Conservation (phyloP, 2,113 vertebrate genomes). For the Sapajus apella region DNA sequence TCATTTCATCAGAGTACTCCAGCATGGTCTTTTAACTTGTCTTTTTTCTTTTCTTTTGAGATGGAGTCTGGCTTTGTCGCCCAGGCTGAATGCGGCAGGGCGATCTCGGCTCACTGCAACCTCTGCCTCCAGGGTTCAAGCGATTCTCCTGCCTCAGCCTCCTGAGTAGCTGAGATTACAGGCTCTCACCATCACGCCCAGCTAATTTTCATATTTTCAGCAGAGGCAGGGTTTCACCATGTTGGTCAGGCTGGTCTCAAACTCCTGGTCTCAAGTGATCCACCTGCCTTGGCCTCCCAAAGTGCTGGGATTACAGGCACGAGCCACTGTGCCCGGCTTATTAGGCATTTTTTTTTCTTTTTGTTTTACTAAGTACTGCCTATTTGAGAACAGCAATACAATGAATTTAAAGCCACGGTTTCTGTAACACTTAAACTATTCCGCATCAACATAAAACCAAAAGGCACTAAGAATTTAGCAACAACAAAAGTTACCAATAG, state of each 20-base stretch:
- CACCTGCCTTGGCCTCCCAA: no score
- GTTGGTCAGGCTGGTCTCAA: no score
- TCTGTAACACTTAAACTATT: neutral
- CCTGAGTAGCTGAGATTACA: no score
- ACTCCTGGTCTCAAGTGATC: no score
- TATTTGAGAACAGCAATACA: neutral
- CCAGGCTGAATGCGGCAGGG: neutral
- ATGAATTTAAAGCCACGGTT: neutral
- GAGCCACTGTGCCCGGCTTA: neutral
- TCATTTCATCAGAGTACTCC: neutral
- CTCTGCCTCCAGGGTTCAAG: neutral
- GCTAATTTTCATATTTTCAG: no score
- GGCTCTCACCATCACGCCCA: fast-evolving
- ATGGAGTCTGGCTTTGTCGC: neutral
- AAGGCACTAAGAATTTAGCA: neutral
- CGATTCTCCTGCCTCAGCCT: neutral
- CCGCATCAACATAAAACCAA: neutral
- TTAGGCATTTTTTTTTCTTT: neutral
- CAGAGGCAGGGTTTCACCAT: no score
- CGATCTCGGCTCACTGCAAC: neutral
- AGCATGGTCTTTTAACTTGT: neutral
- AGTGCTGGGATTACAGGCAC: no score
- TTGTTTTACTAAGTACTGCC: neutral
- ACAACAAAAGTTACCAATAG: conserved; percentile 63
- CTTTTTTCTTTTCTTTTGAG: neutral